Base-by-base conservation (phyloP, 2,113 vertebrate genomes). In the Erythrocercus mccallii region DNA sequence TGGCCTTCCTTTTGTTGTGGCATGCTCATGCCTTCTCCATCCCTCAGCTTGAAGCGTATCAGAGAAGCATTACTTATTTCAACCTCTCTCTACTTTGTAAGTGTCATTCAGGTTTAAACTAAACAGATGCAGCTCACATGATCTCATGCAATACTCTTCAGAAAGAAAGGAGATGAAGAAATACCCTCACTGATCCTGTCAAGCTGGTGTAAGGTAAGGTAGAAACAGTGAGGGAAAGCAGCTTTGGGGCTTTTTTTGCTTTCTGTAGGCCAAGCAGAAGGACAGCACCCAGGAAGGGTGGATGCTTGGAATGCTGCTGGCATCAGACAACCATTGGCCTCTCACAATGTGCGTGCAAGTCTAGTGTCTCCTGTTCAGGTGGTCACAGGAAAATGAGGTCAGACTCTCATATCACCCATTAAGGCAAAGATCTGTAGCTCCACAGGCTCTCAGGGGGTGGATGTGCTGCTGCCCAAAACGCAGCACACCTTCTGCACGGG, bases 321-420 rank as follows among this genome's bases (percentile, higher is more conserved):
- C 22, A 56, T 17, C 44, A 89, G 66, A n/a, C 20, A 66, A 3
- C 18, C 47, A 22, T 1, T 28, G 18, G 21, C 12, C 22, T 61
- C 38, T 78, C 33, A 50, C 33, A 27, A 20, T 23, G 14, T 27
- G 33, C 56, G 8, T 68, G 33, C 64, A 84, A 84, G 42, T 24
- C 18, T 73, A 66, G 40, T 9, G 14, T 54, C 60, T 27, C 33
- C 38, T 2, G 1, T 74, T 58, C 1, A 3, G 7, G 19, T 35
- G 51, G 13, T 45, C 38, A 42, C 30, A 51, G 5, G 22, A 86
- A 60, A 80, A 51, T 40, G 80, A 81, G 35, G 48, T 44, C 35
- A 60, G 47, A 44, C 11, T 70, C 28, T 77, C 0, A 0, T n/a
- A 21, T 11, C 23, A 20, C 0, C 1, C 33, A 13, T 2, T 25